A percentile compares a stretch with the other conserved stretches of the same genome.
Evolutionary conservation across 2,888 invertebrate species (phyloP).

Genomic region (Drosophila subquinaria): DNA sequence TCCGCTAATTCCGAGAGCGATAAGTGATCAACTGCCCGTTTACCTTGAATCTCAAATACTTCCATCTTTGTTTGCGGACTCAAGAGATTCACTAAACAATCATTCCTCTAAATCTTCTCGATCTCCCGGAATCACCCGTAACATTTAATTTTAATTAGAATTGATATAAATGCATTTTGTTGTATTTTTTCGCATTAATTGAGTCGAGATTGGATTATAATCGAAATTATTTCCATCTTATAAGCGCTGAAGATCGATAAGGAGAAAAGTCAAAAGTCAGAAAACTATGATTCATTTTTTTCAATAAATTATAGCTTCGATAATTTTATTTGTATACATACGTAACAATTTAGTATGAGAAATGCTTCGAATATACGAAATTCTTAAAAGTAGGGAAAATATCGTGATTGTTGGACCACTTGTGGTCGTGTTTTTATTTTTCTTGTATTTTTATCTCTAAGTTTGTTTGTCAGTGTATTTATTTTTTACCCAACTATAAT

Average conservation of each 20-base stretch:
- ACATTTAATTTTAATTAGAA: conserved; percentile 1
- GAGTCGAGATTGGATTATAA: background rate
- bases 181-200: conserved; percentile 10
- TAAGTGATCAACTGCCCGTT: conserved; percentile 27
- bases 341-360: too few relatives aligned
- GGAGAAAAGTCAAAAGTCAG: background rate
- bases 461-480: too few relatives aligned
- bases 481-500: too few relatives aligned
- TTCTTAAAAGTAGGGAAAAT: too few relatives aligned
- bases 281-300: too few relatives aligned
- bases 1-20: conserved; percentile 21
- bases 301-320: too few relatives aligned
- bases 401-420: too few relatives aligned
- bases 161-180: background rate
- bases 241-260: background rate
- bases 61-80: conserved; percentile 15
- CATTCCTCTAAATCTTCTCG: background rate
- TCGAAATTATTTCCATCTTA: background rate
- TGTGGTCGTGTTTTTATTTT: too few relatives aligned
- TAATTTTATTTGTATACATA: too few relatives aligned
- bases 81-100: background rate
- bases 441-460: too few relatives aligned
- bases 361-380: too few relatives aligned
- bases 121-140: background rate
- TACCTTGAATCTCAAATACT: conserved; percentile 50